These are phyloP conservation scores for Drosophila phalerata DNA, from an alignment of 2,888 invertebrate genomes.

Conservation along the genomic window DNA sequence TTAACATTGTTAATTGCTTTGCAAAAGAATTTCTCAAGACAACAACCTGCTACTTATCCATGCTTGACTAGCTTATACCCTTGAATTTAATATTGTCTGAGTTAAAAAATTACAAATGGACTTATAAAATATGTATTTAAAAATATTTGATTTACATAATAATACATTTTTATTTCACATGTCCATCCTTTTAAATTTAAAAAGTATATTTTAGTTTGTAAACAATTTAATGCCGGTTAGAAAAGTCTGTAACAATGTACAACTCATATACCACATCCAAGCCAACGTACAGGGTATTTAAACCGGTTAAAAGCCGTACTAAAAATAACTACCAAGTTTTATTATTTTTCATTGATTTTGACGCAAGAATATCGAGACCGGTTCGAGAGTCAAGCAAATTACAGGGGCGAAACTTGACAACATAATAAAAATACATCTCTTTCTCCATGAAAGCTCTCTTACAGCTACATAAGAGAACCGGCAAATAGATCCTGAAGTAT, in stretches of 20 bases:
- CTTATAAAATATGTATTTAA: too few relatives aligned
- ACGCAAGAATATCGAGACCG: conserved; percentile 24
- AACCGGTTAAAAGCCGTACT: conserved; percentile 63
- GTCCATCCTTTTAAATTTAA: too few relatives aligned
- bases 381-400: conserved; percentile 18
- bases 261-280: background rate
- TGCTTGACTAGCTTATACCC: conserved; percentile 7
- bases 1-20: background rate
- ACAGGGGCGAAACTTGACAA: background rate
- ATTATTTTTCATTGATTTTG: conserved; percentile 15
- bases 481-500: conserved; percentile 2
- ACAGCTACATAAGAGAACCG: background rate
- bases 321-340: conserved; percentile 41
- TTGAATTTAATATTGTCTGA: background rate
- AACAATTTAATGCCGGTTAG: too few relatives aligned
- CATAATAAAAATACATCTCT: background rate
- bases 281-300: conserved; percentile 12
- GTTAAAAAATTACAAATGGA: too few relatives aligned
- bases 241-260: background rate
- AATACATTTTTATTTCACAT: too few relatives aligned
- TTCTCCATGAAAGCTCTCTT: conserved; percentile 18
- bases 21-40: conserved; percentile 4
- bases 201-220: too few relatives aligned
- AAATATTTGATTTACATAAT: too few relatives aligned
- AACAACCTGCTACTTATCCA: background rate